Evolutionary conservation across 2,113 vertebrate genomes (phyloP).

Genomic region (Myiozetetes cayanensis): DNA sequence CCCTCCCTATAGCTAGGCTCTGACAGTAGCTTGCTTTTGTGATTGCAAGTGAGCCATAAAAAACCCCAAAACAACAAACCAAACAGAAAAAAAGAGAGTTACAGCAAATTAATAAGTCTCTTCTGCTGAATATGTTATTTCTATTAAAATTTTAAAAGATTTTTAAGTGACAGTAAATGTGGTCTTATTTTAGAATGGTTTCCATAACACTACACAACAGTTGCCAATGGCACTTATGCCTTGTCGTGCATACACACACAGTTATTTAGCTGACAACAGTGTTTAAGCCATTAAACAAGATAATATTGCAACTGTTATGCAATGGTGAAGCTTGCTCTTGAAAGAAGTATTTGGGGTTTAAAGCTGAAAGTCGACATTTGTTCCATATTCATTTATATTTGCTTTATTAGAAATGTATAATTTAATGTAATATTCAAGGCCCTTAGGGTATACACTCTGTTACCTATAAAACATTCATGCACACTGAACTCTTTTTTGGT

Average conservation of each 20-base stretch:
- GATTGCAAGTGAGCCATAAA: not conserved
- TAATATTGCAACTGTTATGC: slow-evolving; percentile 10
- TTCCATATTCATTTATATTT: slow-evolving; percentile 66
- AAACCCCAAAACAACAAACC: not conserved
- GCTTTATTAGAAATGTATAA: slow-evolving; percentile 70
- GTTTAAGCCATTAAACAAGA: slow-evolving; percentile 41
- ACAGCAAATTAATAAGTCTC: slow-evolving; percentile 41
- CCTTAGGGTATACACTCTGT: slow-evolving; percentile 38
- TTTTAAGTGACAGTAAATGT: slow-evolving; percentile 11
- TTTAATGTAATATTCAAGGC: slow-evolving; percentile 54
- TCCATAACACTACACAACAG: not conserved
- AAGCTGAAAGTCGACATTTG: slow-evolving; percentile 36
- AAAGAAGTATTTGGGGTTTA: slow-evolving; percentile 14
- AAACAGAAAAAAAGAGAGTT: not conserved
- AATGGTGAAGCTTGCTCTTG: not conserved
- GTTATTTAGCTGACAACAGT: slow-evolving; percentile 33
- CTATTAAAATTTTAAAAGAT: slow-evolving; percentile 56
- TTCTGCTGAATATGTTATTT: slow-evolving; percentile 55
- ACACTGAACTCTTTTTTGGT: slow-evolving; percentile 25
- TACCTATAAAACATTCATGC: slow-evolving; percentile 65
- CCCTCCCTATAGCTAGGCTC: not conserved
- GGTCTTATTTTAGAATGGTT: slow-evolving; percentile 19
- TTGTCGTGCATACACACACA: not conserved
- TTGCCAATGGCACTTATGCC: slow-evolving; percentile 37
- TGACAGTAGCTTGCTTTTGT: slow-evolving; percentile 24